Percentiles rank a stretch among this genome's conserved stretches.
Evolutionary conservation across 2,797 vertebrate genomes (phyloP).

Genomic region (Vireo griseus): DNA sequence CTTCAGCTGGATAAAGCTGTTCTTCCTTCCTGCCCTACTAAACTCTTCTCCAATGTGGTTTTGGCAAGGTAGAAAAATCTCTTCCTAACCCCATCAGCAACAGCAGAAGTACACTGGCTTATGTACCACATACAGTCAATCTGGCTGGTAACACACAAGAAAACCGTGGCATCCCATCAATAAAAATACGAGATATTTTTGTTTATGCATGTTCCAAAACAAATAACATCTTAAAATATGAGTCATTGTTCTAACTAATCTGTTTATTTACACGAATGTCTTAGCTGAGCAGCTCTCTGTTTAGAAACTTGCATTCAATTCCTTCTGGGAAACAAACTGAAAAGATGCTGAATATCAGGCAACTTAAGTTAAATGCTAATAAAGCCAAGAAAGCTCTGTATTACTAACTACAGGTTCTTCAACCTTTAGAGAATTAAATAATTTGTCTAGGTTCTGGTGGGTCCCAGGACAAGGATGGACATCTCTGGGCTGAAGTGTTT

Average conservation of each 20-base stretch:
- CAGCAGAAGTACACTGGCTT: not conserved
- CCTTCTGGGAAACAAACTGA: not conserved
- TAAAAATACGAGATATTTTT: not conserved
- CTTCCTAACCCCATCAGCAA: not conserved
- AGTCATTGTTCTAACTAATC: not conserved
- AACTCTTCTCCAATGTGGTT: not conserved
- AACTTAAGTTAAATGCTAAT: not conserved
- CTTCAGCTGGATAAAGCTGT: not conserved
- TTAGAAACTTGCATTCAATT: not conserved
- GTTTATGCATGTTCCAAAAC: not conserved
- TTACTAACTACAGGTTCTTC: not conserved
- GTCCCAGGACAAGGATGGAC: not conserved
- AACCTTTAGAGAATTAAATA: not conserved
- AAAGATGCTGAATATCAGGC: not conserved
- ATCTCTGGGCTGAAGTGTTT: not conserved
- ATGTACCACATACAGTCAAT: not conserved
- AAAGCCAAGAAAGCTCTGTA: not conserved
- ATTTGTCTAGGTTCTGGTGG: not conserved
- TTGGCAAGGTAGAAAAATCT: not conserved
- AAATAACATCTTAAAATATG: not conserved
- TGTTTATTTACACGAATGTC: constrained; percentile 22
- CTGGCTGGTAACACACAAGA: not conserved
- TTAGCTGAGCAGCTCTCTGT: not conserved
- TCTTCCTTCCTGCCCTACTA: not conserved
- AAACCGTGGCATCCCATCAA: not conserved